phyloP scores from a whole-genome alignment of 2,113 vertebrate genomes.

The Psophia crepitans region DNA sequence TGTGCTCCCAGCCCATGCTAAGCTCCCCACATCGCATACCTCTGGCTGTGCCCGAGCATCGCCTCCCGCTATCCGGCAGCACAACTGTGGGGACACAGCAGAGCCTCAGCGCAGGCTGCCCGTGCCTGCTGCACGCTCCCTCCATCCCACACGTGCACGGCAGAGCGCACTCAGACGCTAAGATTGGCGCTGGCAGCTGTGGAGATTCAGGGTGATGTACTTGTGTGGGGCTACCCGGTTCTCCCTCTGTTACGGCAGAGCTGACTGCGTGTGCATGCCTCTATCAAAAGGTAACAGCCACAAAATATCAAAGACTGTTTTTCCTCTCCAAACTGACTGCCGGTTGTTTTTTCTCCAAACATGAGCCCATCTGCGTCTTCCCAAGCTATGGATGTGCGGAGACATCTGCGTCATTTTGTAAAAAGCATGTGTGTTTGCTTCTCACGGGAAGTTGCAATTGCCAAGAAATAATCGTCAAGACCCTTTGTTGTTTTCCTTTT shows the following conservation, averaged over 20 bases:
- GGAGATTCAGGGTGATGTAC: not conserved
- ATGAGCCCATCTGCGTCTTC: not conserved
- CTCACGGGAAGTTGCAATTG: constrained; percentile 2
- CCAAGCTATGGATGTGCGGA: not conserved
- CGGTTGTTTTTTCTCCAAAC: constrained; percentile 17
- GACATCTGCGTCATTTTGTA: not conserved
- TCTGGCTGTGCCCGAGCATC: not conserved
- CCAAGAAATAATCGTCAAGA: not conserved
- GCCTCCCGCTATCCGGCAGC: rapidly evolving
- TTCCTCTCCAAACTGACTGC: not conserved
- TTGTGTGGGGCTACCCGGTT: not conserved
- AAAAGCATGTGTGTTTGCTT: not conserved
- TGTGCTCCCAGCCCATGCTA: rapidly evolving
- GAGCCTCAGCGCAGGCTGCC: not conserved
- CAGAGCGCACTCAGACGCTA: not conserved
- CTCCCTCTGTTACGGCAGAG: not conserved
- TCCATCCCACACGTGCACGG: rapidly evolving
- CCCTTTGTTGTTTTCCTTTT: not conserved
- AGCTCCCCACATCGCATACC: rapidly evolving
- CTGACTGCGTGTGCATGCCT: rapidly evolving
- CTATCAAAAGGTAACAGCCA: not conserved
- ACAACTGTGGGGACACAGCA: rapidly evolving
- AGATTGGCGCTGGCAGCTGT: not conserved
- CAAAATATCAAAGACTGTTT: not conserved
- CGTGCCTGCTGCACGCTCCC: rapidly evolving